Base-by-base conservation (phyloP, 1,140 invertebrate species). In the Goniozus legneri region DNA sequence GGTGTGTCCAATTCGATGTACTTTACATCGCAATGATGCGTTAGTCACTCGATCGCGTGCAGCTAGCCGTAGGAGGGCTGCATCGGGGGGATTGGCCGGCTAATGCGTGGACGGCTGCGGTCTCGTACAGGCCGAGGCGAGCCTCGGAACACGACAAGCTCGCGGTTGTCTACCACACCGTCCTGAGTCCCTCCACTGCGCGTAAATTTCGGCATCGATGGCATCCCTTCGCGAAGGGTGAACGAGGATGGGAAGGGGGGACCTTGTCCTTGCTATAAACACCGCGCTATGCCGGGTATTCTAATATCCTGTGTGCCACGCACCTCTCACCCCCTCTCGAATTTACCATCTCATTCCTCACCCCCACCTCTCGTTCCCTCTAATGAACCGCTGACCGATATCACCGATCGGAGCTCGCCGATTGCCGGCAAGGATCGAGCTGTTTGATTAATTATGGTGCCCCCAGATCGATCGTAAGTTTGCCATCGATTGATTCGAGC, bases 301-400 rank as follows among this genome's bases (percentile, higher is more conserved):
- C 69, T 69, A 69, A 69, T 67, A 69, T 65, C 56, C 44, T 58
- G 47, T 51, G 54, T 52, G 52, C 46, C 52, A 54, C 62, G 55
- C n/a, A n/a, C n/a, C n/a, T n/a, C n/a, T n/a, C n/a, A n/a, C n/a
- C n/a, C n/a, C n/a, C n/a, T n/a, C n/a, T n/a, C n/a, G n/a, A n/a
- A n/a, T n/a, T n/a, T n/a, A n/a, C n/a, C n/a, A n/a, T n/a, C n/a
- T n/a, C n/a, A n/a, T n/a, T n/a, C n/a, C n/a, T n/a, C n/a, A n/a
- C n/a, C n/a, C n/a, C n/a, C n/a, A n/a, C n/a, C n/a, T n/a, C n/a
- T n/a, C n/a, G n/a, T n/a, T n/a, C n/a, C n/a, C n/a, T n/a, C n/a
- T 71, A 71, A 69, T 68, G 58, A 64, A 68, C 62, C 57, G 52
- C 54, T 52, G 39, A 58, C 55, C 58, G 54, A 69, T 65, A 69